Evolutionary conservation across 1,140 invertebrate genomes (phyloP).

Genomic region (Heliothis subflexa): DNA sequence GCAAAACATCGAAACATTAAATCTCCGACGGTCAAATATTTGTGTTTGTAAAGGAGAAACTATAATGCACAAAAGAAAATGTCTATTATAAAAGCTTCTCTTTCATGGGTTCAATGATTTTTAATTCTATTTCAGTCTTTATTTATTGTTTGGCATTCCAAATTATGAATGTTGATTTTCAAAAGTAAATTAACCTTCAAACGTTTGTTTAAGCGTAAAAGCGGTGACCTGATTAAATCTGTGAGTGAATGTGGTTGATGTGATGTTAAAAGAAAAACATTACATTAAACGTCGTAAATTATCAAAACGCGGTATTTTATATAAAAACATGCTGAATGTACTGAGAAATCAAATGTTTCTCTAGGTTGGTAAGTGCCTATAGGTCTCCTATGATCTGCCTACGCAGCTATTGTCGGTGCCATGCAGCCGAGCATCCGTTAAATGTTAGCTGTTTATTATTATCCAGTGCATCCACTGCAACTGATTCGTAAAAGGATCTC

Average conservation of each 20-base stretch:
- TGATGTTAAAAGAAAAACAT: slow-evolving; percentile 10
- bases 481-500: slow-evolving; percentile 14
- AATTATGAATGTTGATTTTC: slow-evolving; percentile 22
- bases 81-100: slow-evolving; percentile 20
- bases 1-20: slow-evolving; percentile 60
- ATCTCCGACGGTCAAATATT: slow-evolving; percentile 47
- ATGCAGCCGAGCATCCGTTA: slow-evolving; percentile 21
- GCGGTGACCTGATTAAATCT: slow-evolving; percentile 4
- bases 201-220: slow-evolving; percentile 26
- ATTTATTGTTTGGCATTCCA: slow-evolving; percentile 22
- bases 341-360: neutral
- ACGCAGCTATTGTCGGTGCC: slow-evolving; percentile 40
- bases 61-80: slow-evolving; percentile 30
- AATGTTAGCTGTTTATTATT: slow-evolving; percentile 33
- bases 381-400: slow-evolving; percentile 36
- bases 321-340: slow-evolving; percentile 10
- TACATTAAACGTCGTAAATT: slow-evolving; percentile 12
- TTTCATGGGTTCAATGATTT: slow-evolving; percentile 31
- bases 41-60: slow-evolving; percentile 32
- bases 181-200: slow-evolving; percentile 31
- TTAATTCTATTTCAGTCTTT: slow-evolving; percentile 3
- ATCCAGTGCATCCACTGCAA: slow-evolving; percentile 17
- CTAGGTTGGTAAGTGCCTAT: neutral
- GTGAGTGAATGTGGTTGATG: neutral
- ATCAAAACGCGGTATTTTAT: neutral